phyloP scores from a whole-genome alignment of 2,888 invertebrate genomes.

The Xestoiulus laeticollis region DNA sequence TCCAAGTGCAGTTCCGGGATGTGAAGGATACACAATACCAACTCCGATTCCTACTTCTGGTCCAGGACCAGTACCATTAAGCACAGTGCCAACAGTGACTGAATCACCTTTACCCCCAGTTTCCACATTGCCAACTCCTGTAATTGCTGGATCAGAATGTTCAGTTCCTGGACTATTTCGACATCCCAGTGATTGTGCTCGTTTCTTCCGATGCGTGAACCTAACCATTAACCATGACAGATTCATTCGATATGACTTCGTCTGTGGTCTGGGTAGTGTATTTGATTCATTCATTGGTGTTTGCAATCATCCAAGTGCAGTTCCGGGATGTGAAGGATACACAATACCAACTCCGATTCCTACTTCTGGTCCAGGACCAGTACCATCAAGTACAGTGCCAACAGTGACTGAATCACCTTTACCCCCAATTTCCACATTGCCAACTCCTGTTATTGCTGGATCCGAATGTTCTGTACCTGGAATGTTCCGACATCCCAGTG shows the following conservation, averaged over 20 bases:
- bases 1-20: slow-evolving; percentile 54
- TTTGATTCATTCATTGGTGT: slow-evolving; percentile 31
- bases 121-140: not conserved
- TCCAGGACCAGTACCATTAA: not conserved
- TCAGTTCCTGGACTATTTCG: slow-evolving; percentile 44
- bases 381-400: too few relatives aligned
- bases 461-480: not conserved
- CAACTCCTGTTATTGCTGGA: not conserved
- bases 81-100: not conserved
- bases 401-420: not conserved
- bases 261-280: slow-evolving; percentile 40
- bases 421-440: not conserved
- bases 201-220: slow-evolving; percentile 42
- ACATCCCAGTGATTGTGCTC: slow-evolving; percentile 42
- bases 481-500: slow-evolving; percentile 45
- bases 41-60: not conserved
- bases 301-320: slow-evolving; percentile 40
- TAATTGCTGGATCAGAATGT: not conserved
- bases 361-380: too few relatives aligned
- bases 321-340: slow-evolving; percentile 37
- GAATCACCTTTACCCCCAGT: not conserved
- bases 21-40: slow-evolving; percentile 39
- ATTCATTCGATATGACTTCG: slow-evolving; percentile 44
- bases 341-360: not conserved
- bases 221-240: not conserved